Conservation (phyloP, 2,888 invertebrate species). For the Boloria euphrosyne region DNA sequence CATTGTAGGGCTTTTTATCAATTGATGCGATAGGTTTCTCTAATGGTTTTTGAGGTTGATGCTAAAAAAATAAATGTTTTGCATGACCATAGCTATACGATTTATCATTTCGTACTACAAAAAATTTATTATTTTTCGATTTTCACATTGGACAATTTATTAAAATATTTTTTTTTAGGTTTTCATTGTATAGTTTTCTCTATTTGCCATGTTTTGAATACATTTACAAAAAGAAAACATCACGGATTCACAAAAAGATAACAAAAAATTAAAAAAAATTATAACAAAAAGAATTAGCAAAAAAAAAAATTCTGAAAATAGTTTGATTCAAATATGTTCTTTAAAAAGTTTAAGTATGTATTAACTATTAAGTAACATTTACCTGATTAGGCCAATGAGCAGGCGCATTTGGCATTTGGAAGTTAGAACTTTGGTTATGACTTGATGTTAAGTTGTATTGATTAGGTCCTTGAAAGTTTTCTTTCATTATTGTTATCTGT, state of each 20-base stretch:
- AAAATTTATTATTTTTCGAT: not conserved
- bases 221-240: too few relatives aligned
- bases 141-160: too few relatives aligned
- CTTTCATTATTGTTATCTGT: slow-evolving; percentile 65
- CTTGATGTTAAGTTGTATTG: slow-evolving; percentile 47
- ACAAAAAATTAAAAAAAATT: too few relatives aligned
- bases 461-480: slow-evolving; percentile 63
- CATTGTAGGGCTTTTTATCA: slow-evolving; percentile 35
- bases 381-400: slow-evolving; percentile 37
- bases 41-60: slow-evolving; percentile 32
- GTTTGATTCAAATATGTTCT: too few relatives aligned
- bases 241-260: too few relatives aligned
- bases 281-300: not conserved
- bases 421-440: slow-evolving; percentile 29
- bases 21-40: slow-evolving; percentile 28
- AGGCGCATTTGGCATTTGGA: slow-evolving; percentile 12
- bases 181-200: too few relatives aligned
- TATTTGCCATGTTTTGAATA: too few relatives aligned
- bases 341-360: too few relatives aligned
- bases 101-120: too few relatives aligned
- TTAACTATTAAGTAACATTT: not conserved
- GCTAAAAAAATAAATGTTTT: slow-evolving; percentile 16
- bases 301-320: too few relatives aligned
- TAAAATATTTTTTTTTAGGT: too few relatives aligned
- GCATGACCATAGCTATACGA: not conserved